phyloP scores from a whole-genome alignment of 2,113 vertebrate genomes.

The Heloderma charlesbogerti region DNA sequence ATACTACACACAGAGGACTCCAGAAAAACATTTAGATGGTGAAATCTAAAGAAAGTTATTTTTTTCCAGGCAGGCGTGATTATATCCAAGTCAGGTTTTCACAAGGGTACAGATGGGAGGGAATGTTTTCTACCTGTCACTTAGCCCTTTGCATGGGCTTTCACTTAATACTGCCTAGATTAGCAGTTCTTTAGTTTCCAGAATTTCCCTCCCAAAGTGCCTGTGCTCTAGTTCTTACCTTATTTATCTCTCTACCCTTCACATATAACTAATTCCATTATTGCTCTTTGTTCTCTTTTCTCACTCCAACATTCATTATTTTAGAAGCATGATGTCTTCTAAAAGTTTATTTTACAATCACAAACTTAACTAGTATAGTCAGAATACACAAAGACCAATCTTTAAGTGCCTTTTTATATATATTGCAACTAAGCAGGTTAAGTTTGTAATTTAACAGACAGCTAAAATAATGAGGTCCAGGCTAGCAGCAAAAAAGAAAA shows the following conservation, averaged over 20 bases:
- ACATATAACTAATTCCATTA: not conserved
- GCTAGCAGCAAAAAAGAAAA: constrained; percentile 7
- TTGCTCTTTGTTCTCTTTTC: not conserved
- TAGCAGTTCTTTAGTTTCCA: not conserved
- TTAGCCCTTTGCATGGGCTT: not conserved
- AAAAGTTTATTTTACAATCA: not conserved
- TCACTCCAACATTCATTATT: not conserved
- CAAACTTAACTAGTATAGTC: not conserved
- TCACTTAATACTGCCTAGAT: constrained; percentile 24
- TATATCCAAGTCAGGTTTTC: constrained; percentile 62
- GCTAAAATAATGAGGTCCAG: not conserved
- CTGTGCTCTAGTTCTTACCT: not conserved
- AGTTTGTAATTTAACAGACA: not conserved
- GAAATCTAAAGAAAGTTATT: constrained; percentile 66
- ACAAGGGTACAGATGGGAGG: constrained; percentile 5
- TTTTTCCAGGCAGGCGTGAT: constrained; percentile 35
- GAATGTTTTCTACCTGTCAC: not conserved
- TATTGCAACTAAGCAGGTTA: not conserved
- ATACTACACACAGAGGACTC: constrained; percentile 52
- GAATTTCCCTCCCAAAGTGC: not conserved
- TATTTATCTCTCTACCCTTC: not conserved
- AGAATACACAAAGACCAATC: not conserved
- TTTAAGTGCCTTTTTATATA: not conserved
- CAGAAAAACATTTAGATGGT: constrained; percentile 64
- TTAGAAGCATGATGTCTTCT: not conserved